These are phyloP conservation scores for Pheosia tremula DNA, from an alignment of 2,888 invertebrate genomes.

Conservation along the genomic window DNA sequence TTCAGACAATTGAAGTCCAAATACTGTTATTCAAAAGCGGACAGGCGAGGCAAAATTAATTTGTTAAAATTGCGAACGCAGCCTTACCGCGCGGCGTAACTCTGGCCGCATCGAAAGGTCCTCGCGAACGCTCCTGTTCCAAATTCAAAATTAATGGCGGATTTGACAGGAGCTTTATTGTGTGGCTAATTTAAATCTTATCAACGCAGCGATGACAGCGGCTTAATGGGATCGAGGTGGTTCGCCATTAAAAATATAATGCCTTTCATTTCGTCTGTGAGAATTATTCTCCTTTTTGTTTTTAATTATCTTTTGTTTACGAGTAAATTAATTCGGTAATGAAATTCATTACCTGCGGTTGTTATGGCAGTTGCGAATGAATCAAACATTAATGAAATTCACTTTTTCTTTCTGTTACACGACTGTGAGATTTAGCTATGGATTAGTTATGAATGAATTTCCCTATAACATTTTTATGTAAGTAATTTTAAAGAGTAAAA, in stretches of 20 bases:
- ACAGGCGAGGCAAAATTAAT: conserved; percentile 54
- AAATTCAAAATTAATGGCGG: conserved; percentile 82
- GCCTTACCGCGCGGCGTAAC: conserved; percentile 27
- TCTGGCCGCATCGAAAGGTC: conserved; percentile 21
- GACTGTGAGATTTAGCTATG: too few relatives aligned
- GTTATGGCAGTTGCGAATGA: conserved; percentile 1
- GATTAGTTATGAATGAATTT: too few relatives aligned
- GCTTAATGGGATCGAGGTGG: conserved; percentile 77
- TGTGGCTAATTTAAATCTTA: conserved; percentile 83
- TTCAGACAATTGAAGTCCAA: conserved; percentile 45
- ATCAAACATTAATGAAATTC: neutral
- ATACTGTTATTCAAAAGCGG: conserved; percentile 41
- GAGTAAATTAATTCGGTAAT: conserved; percentile 49
- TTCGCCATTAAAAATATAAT: conserved; percentile 74
- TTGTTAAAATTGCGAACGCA: conserved; percentile 50
- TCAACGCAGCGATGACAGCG: conserved; percentile 81
- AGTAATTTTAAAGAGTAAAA: too few relatives aligned
- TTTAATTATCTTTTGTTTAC: conserved; percentile 48
- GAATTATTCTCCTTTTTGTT: conserved; percentile 39
- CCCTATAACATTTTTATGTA: too few relatives aligned
- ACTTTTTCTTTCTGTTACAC: neutral
- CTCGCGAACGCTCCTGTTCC: conserved; percentile 72
- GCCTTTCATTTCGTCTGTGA: conserved; percentile 44
- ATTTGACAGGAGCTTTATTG: conserved; percentile 84
- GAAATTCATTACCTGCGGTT: conserved; percentile 18